Percentiles rank a stretch among this genome's conserved stretches.
Evolutionary conservation across 2,113 vertebrate species (phyloP).

Genomic region (Choloepus hoffmanni): DNA sequence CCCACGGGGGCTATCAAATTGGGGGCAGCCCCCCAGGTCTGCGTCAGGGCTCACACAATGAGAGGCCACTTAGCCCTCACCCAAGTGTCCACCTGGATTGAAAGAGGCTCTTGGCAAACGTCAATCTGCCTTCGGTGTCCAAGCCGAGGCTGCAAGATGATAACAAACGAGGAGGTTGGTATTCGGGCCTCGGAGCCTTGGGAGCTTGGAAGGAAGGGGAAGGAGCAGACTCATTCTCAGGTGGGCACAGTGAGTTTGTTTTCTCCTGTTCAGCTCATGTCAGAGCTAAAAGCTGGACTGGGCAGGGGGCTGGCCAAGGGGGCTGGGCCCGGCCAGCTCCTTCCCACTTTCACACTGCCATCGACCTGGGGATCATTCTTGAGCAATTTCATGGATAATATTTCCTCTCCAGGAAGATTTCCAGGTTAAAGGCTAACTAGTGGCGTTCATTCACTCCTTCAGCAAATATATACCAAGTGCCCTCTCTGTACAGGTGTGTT

Average conservation of each 20-base stretch:
- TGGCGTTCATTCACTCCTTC: neutral
- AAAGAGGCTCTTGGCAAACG: neutral
- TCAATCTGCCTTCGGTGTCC: neutral
- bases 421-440: neutral
- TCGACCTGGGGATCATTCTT: neutral
- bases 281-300: accelerated
- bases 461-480: neutral
- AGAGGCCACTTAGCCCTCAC: neutral
- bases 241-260: accelerated
- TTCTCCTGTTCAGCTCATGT: accelerated
- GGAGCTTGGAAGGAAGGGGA: neutral
- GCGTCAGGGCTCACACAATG: too few species aligned
- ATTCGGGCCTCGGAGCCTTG: neutral
- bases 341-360: accelerated
- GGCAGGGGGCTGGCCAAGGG: neutral
- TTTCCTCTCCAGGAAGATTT: neutral
- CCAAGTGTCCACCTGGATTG: neutral
- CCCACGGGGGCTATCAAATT: too few species aligned
- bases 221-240: accelerated
- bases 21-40: too few species aligned
- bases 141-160: accelerated
- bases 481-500: accelerated
- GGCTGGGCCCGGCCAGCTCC: neutral
- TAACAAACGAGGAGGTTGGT: neutral
- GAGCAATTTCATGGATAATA: too few species aligned